Evolutionary conservation across 2,113 vertebrate genomes (phyloP).

Genomic region (Puffinus mauretanicus): DNA sequence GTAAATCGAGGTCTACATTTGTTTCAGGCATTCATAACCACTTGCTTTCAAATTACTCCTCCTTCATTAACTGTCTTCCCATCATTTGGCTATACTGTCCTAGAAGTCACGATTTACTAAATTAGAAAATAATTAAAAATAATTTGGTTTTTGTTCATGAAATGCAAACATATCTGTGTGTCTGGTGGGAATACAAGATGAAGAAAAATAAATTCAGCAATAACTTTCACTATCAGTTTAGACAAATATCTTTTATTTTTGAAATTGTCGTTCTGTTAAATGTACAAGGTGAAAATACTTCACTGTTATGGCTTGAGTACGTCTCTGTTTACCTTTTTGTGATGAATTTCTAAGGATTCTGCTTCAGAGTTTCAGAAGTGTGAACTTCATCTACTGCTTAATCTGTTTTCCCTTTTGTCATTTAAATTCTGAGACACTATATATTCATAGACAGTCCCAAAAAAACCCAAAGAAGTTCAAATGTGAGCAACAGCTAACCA

Average conservation of each 20-base stretch:
- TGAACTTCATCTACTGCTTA: background rate
- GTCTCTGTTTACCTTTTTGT: background rate
- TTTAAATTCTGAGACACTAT: background rate
- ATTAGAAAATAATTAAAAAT: background rate
- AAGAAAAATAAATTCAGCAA: background rate
- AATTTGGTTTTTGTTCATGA: background rate
- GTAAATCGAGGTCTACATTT: background rate
- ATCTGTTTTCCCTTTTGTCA: background rate
- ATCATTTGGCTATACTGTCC: background rate
- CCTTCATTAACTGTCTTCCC: background rate
- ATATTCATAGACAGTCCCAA: background rate
- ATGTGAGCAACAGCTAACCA: background rate
- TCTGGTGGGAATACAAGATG: background rate
- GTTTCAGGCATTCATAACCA: background rate
- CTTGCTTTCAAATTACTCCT: background rate
- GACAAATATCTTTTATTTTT: background rate
- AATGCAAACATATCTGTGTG: background rate
- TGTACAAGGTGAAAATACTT: background rate
- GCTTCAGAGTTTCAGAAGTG: background rate
- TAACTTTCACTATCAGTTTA: background rate
- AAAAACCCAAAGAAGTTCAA: background rate
- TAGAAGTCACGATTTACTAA: background rate
- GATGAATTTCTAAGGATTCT: background rate
- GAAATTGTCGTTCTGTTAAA: background rate
- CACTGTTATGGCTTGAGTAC: background rate